A percentile compares a stretch with the other conserved stretches of the same genome.
Conservation (phyloP, 2,888 invertebrate genomes). For the Salticus scenicus region DNA sequence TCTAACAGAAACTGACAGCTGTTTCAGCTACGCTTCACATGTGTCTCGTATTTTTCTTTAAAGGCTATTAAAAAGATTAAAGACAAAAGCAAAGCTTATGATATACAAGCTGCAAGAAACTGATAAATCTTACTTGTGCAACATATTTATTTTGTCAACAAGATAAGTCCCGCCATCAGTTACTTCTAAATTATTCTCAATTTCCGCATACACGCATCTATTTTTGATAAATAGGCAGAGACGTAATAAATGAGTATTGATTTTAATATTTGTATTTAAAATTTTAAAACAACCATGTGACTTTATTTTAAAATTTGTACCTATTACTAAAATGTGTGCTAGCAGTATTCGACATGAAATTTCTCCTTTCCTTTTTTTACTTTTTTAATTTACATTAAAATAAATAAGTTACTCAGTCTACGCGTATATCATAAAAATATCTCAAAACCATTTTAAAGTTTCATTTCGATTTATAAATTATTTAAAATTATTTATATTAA, state of each 20-base stretch:
- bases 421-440: no score
- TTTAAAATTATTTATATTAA: no score
- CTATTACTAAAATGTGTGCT: no score
- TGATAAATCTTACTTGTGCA: background rate
- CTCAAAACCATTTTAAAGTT: no score
- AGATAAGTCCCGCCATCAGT: background rate
- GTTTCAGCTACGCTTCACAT: constrained; percentile 25
- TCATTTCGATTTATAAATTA: no score
- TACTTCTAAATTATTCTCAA: background rate
- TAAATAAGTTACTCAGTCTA: no score
- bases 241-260: background rate
- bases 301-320: no score
- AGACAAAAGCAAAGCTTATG: background rate
- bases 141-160: background rate
- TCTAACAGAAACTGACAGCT: constrained; percentile 36
- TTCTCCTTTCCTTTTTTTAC: no score
- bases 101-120: background rate
- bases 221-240: background rate
- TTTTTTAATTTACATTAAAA: no score
- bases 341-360: no score
- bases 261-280: background rate
- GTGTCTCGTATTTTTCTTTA: constrained; percentile 43
- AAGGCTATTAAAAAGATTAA: constrained; percentile 62
- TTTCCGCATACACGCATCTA: background rate
- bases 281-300: no score